A percentile compares a stretch with the other conserved stretches of the same genome.
Evolutionary conservation across 2,113 vertebrate genomes (phyloP).

Genomic region (zebrafish (Danio rerio)): GRCz12tu NC_133182.1:35648001-35648500

Average conservation of each 20-base stretch:
- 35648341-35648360: conserved; percentile 52
- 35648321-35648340: conserved; percentile 38
- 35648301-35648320: conserved; percentile 42
- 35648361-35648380: conserved; percentile 47
- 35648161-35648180: background rate
- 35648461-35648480: conserved; percentile 1
- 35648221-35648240: background rate
- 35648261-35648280: conserved; percentile 45
- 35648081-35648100: no score
- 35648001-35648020: no score
- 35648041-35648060: no score
- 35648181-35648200: background rate
- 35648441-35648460: conserved; percentile 26
- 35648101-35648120: no score
- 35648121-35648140: conserved; percentile 35
- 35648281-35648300: conserved; percentile 43
- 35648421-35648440: conserved; percentile 45
- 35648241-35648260: conserved; percentile 41
- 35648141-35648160: no score
- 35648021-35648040: no score
- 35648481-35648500: background rate
- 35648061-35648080: no score
- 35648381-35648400: conserved; percentile 46
- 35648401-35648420: conserved; percentile 49
- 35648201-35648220: background rate